A percentile compares a stretch with the other conserved stretches of the same genome.
phyloP scores from a whole-genome alignment of 2,888 invertebrate genomes.

The Parascotia fuliginaria region DNA sequence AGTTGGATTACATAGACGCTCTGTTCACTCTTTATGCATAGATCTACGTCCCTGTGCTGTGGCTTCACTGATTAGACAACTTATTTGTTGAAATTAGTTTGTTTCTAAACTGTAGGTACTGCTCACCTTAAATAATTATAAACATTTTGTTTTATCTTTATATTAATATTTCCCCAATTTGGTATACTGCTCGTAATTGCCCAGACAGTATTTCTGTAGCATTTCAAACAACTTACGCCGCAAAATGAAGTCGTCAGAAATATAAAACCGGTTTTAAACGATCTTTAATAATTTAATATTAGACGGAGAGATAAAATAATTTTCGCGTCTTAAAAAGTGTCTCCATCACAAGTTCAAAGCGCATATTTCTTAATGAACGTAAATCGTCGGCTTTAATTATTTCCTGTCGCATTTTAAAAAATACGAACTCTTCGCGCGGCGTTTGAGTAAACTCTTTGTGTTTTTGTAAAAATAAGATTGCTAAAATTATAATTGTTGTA shows the following conservation, averaged over 20 bases:
- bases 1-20: conserved; percentile 38
- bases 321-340: conserved; percentile 41
- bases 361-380: conserved; percentile 38
- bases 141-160: neutral
- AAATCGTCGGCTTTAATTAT: conserved; percentile 47
- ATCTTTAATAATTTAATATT: conserved; percentile 37
- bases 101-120: conserved; percentile 16
- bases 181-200: neutral
- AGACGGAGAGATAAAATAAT: conserved; percentile 35
- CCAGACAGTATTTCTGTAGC: neutral
- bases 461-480: conserved; percentile 43
- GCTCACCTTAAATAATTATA: conserved; percentile 1
- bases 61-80: conserved; percentile 29
- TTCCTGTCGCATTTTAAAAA: conserved; percentile 44
- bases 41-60: conserved; percentile 32
- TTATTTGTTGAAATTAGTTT: conserved; percentile 40
- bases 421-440: conserved; percentile 25
- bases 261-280: conserved; percentile 27
- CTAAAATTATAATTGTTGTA: conserved; percentile 44
- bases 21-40: conserved; percentile 40
- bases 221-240: neutral
- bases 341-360: conserved; percentile 42
- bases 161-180: neutral
- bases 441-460: conserved; percentile 45
- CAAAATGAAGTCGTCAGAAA: conserved; percentile 13